Conservation (phyloP, 2,888 invertebrate genomes). For the Xanthorhoe designata region DNA sequence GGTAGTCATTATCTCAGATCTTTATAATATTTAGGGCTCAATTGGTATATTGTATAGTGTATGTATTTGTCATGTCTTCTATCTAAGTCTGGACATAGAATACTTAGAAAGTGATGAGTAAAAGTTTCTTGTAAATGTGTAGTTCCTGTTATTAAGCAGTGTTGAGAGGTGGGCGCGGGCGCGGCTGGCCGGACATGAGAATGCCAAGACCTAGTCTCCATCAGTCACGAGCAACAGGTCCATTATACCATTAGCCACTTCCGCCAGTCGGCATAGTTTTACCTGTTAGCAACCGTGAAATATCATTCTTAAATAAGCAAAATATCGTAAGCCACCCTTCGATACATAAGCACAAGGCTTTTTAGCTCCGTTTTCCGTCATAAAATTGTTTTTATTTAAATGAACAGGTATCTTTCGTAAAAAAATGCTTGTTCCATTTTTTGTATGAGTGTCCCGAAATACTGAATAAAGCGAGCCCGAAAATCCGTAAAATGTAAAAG, state of each 20-base stretch:
- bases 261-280: conserved; percentile 59
- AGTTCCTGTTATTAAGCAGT: conserved; percentile 2
- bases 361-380: conserved; percentile 2
- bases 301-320: conserved; percentile 37
- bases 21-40: too few species aligned
- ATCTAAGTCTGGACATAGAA: too few species aligned
- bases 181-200: conserved; percentile 32
- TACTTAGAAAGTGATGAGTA: neutral
- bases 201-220: conserved; percentile 52
- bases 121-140: neutral
- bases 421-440: too few species aligned
- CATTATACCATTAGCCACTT: conserved; percentile 76
- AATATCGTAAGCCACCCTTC: conserved; percentile 27
- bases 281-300: conserved; percentile 57
- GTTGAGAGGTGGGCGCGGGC: conserved; percentile 3
- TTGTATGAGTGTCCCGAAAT: too few species aligned
- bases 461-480: too few species aligned
- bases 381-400: neutral
- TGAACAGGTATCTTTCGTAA: neutral
- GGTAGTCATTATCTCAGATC: too few species aligned
- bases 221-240: conserved; percentile 75
- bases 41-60: too few species aligned
- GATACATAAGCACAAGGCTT: neutral
- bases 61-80: too few species aligned
- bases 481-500: too few species aligned